Percentiles rank a stretch among this genome's conserved stretches.
These are phyloP conservation scores for Drosophila neutralis DNA, from an alignment of 2,888 invertebrate genomes.

Conservation along the genomic window DNA sequence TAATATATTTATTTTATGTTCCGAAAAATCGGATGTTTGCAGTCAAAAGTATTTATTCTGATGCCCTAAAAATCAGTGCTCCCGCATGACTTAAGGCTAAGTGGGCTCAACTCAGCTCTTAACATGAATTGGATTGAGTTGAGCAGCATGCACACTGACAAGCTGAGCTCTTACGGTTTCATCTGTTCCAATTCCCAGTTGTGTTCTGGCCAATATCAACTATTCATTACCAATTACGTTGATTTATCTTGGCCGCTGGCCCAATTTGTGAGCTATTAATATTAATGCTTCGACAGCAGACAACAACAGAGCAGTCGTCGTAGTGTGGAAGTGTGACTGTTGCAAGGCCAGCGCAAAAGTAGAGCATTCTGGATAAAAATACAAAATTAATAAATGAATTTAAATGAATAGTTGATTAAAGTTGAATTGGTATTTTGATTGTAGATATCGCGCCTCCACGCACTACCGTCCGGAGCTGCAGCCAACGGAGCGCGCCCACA, in stretches of 20 bases:
- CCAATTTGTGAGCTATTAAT: constrained; percentile 76
- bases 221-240: constrained; percentile 81
- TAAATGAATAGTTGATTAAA: constrained; percentile 6
- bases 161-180: background rate
- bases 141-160: background rate
- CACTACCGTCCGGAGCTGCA: constrained; percentile 96
- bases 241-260: constrained; percentile 77
- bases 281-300: constrained; percentile 59
- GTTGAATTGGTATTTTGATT: constrained; percentile 24
- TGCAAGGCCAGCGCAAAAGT: constrained; percentile 33
- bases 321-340: constrained; percentile 26
- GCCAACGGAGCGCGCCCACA: constrained; percentile 95
- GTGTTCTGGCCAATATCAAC: constrained; percentile 55
- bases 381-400: constrained; percentile 1
- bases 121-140: constrained; percentile 21
- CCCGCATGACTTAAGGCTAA: background rate
- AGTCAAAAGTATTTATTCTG: background rate
- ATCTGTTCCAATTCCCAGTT: constrained; percentile 29
- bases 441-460: constrained; percentile 95
- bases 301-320: constrained; percentile 9
- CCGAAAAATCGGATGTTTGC: background rate
- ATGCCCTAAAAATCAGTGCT: background rate
- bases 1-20: too few species aligned
- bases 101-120: constrained; percentile 5
- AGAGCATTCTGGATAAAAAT: constrained; percentile 2